A percentile compares a stretch with the other conserved stretches of the same genome.
Conservation (phyloP, 2,113 vertebrate genomes). For the Pituophis catenifer region DNA sequence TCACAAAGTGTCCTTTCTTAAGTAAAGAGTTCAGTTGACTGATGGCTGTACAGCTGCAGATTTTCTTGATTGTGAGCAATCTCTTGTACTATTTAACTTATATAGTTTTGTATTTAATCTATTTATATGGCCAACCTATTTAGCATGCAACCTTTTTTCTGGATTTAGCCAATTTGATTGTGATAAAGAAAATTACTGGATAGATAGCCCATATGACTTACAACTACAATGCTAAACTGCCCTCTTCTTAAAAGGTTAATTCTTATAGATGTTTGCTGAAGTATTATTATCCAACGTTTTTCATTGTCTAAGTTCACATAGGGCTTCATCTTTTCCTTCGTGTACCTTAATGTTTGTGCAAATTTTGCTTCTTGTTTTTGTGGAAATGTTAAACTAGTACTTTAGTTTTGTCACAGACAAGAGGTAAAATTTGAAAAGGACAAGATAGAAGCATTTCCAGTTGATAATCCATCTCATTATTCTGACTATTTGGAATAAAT, state of each 20-base stretch:
- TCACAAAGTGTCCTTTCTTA: neutral
- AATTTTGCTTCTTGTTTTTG: neutral
- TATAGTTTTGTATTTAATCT: neutral
- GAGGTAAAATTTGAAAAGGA: neutral
- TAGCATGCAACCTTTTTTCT: neutral
- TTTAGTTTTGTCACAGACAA: neutral
- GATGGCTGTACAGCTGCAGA: neutral
- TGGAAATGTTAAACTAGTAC: neutral
- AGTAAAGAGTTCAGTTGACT: neutral
- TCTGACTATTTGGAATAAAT: neutral
- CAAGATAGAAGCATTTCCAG: neutral
- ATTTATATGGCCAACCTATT: neutral
- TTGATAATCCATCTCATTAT: neutral
- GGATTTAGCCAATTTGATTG: neutral
- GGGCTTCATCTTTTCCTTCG: neutral
- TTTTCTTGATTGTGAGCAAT: neutral
- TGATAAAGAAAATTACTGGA: neutral
- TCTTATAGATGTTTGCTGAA: neutral
- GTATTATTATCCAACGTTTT: neutral
- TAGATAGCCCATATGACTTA: neutral
- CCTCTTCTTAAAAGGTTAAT: neutral
- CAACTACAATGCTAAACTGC: neutral
- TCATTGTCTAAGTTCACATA: neutral
- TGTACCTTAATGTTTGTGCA: neutral
- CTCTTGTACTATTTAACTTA: neutral